Conservation (phyloP, 2,113 vertebrate species). For the Stigmatopora nigra region DNA sequence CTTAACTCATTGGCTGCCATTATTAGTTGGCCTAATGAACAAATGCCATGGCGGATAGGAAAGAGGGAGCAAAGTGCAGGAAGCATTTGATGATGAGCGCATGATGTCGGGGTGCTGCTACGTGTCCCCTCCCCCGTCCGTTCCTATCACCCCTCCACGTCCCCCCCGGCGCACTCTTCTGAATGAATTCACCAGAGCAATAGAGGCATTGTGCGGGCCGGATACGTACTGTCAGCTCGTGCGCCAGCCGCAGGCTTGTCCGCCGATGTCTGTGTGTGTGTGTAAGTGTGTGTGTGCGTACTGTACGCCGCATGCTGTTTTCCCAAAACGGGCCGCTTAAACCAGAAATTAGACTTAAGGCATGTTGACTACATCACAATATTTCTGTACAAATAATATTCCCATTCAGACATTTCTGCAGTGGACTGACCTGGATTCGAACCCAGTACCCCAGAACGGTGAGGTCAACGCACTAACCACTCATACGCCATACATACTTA, state of each 20-base stretch:
- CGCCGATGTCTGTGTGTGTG: background rate
- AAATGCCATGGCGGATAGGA: too few relatives aligned
- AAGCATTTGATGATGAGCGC: background rate
- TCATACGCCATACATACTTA: too few relatives aligned
- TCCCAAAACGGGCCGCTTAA: background rate
- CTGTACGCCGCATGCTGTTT: background rate
- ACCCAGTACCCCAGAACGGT: too few relatives aligned
- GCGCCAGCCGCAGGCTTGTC: conserved; percentile 3
- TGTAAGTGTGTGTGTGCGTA: background rate
- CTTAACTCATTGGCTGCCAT: too few relatives aligned
- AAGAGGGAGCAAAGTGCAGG: background rate
- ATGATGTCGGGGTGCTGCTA: background rate
- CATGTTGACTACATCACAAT: too few relatives aligned
- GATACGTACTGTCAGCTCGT: conserved; percentile 8
- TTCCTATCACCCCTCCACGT: background rate
- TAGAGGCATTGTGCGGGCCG: conserved; percentile 8
- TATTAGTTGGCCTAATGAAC: too few relatives aligned
- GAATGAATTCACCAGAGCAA: conserved; percentile 11
- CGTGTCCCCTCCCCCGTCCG: background rate
- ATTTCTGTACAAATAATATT: too few relatives aligned
- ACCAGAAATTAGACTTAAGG: background rate
- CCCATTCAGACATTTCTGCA: too few relatives aligned
- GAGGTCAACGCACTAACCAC: too few relatives aligned
- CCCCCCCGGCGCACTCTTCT: background rate
- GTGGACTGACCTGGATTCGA: too few relatives aligned